Base-by-base conservation (phyloP, 2,888 invertebrate species). In the Zaprionus bogoriensis region DNA sequence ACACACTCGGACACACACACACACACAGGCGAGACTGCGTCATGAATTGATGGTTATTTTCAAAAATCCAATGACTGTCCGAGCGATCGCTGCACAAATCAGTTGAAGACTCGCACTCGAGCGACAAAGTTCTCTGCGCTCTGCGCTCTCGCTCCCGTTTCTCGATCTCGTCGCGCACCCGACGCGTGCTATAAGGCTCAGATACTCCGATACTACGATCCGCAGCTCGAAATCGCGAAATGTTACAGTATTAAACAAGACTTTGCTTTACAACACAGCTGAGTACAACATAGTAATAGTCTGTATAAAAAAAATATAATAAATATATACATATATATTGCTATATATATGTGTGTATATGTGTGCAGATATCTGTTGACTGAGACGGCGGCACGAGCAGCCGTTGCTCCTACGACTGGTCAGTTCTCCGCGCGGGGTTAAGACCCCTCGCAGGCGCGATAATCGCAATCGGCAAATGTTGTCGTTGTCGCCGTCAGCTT, bases 1-100 rank as follows among this genome's bases (percentile, higher is more conserved):
- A 10, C 27, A 12, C 23, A 39, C 27, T 17, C 30, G 62, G 27
- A 55, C 39, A 38, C 51, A 20, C 53, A 57, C 20, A 41, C 41
- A n/a, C 22, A 52, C 36, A 41, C 23, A 38, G 59, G 25, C 48
- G 53, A 27, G 66, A 55, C 74, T 80, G 58, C 45, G 86, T 67
- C 80, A 77, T 81, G 84, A 86, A 83, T 80, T 80, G 80, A 80
- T 80, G 80, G 80, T 83, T 86, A 83, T 82, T 86, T 86, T 84
- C 87, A 84, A 89, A 89, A 89, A 90, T 88, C 82, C 89, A 90
- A 90, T 89, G 89, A 90, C 90, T 89, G 88, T 85, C 86, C 88
- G 89, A 77, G 87, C 80, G 90, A 88, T 88, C 89, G 73, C 69
- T 84, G 78, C 82, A 77, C 82, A 86, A 90, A 90, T 90, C 90